phyloP scores from a whole-genome alignment of 2,113 vertebrate genomes.

The Cardinalis cardinalis region DNA sequence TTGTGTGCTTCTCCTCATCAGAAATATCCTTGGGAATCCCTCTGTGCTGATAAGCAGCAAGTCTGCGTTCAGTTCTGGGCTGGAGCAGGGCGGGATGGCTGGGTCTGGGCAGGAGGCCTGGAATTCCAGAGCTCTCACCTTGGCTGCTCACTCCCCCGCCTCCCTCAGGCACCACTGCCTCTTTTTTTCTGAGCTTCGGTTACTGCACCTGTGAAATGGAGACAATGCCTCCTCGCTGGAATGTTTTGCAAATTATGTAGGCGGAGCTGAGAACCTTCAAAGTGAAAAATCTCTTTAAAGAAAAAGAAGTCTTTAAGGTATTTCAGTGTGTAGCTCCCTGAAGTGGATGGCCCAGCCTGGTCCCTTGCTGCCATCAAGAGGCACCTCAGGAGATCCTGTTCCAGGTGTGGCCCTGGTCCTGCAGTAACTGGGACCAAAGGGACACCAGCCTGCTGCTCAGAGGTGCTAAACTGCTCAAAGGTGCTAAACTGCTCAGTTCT shows the following conservation, averaged over 20 bases:
- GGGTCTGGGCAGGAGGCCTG: background rate
- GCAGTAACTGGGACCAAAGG: background rate
- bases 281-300: background rate
- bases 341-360: background rate
- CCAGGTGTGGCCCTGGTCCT: background rate
- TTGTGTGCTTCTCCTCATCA: background rate
- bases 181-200: background rate
- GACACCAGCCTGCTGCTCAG: background rate
- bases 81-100: background rate
- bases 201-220: conserved; percentile 39
- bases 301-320: background rate
- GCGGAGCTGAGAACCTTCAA: conserved; percentile 3
- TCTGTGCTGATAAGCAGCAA: background rate
- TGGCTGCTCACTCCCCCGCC: background rate
- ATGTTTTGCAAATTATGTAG: background rate
- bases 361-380: background rate
- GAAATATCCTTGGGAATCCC: background rate
- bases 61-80: background rate
- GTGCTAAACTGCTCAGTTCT: background rate
- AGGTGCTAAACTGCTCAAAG: background rate
- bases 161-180: background rate
- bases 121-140: conserved; percentile 1
- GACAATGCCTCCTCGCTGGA: background rate
- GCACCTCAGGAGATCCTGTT: background rate
- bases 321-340: background rate